These are phyloP conservation scores for Melanostigma gelatinosum DNA, from an alignment of 2,113 vertebrate genomes.

Conservation along the genomic window DNA sequence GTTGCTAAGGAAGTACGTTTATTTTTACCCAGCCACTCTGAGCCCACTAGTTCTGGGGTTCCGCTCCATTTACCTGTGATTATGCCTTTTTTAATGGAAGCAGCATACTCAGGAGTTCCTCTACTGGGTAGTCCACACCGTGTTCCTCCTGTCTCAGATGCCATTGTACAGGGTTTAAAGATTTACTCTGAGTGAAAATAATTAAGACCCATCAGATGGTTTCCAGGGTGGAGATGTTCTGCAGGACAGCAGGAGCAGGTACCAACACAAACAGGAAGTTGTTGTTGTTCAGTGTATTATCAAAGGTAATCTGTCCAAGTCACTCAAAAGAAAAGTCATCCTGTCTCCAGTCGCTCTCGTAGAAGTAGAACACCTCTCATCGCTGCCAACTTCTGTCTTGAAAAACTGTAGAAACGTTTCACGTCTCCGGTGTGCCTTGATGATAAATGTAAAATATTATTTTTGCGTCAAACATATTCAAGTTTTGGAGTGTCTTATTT, in stretches of 20 bases:
- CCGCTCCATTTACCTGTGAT: slow-evolving; percentile 66
- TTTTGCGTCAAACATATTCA: too few species aligned
- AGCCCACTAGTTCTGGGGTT: slow-evolving; percentile 49
- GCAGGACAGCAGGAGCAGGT: background rate
- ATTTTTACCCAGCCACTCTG: slow-evolving; percentile 63
- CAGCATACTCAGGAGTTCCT: slow-evolving; percentile 32
- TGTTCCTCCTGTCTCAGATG: slow-evolving; percentile 21
- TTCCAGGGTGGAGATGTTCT: background rate
- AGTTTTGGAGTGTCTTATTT: too few species aligned
- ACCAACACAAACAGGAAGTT: background rate
- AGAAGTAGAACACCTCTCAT: too few species aligned
- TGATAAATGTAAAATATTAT: too few species aligned
- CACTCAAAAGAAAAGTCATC: too few species aligned
- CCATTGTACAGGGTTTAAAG: background rate
- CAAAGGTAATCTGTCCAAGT: background rate
- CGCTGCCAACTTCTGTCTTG: too few species aligned
- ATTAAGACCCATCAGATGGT: background rate
- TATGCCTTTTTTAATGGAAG: slow-evolving; percentile 41
- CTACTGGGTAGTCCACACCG: slow-evolving; percentile 12
- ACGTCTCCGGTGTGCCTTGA: too few species aligned
- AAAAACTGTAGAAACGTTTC: too few species aligned
- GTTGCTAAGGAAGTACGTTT: slow-evolving; percentile 61
- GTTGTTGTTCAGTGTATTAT: background rate
- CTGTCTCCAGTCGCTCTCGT: too few species aligned
- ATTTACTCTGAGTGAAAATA: background rate